Conservation (phyloP, 2,797 vertebrate genomes). For the Phyllotis vaccarum region DNA sequence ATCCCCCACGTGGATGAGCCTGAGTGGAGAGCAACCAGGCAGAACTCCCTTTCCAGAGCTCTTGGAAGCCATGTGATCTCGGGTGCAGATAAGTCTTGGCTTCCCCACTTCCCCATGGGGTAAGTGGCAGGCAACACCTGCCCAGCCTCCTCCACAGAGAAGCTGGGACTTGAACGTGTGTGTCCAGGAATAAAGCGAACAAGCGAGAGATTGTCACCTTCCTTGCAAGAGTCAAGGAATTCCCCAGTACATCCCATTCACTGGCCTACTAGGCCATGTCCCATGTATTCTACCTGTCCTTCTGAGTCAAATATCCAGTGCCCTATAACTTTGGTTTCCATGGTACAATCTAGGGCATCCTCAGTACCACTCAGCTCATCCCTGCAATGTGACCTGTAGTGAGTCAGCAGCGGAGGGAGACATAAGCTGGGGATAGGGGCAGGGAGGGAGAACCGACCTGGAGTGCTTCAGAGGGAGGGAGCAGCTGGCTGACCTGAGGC, state of each 20-base stretch:
- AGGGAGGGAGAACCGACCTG: background rate
- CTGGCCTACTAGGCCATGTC: background rate
- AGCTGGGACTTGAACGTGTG: background rate
- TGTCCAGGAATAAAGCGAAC: no score
- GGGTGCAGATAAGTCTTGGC: background rate
- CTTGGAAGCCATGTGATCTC: background rate
- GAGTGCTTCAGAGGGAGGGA: background rate
- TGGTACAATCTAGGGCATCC: background rate
- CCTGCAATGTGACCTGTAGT: background rate
- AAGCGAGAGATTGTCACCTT: fast-evolving
- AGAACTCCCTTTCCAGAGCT: background rate
- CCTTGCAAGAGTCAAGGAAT: fast-evolving
- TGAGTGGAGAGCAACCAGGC: background rate
- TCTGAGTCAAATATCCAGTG: background rate
- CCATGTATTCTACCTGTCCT: background rate
- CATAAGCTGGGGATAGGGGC: background rate
- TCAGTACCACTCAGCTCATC: no score
- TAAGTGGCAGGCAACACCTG: background rate
- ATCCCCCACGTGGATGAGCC: background rate
- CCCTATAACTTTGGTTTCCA: background rate
- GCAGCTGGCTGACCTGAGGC: background rate
- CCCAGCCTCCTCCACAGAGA: background rate
- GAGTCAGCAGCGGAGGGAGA: background rate
- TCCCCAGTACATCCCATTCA: background rate
- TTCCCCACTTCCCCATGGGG: background rate